Conservation (phyloP, 2,113 vertebrate genomes). For the Mungos mungo region DNA sequence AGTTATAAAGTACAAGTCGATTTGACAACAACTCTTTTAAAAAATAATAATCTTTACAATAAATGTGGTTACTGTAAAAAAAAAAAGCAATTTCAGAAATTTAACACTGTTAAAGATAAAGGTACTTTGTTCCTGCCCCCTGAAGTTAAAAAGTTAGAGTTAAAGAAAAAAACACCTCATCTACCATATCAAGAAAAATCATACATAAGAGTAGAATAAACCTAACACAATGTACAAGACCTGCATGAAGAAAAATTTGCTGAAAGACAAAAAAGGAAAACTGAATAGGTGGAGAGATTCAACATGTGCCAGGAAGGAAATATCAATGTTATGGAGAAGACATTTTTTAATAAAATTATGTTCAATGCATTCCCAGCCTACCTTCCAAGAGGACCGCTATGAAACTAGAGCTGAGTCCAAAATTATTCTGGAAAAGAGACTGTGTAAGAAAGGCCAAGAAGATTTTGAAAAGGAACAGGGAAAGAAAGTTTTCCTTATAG, state of each 20-base stretch:
- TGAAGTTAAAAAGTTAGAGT: background rate
- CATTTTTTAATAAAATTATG: background rate
- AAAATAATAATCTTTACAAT: background rate
- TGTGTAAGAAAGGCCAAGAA: background rate
- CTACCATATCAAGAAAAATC: background rate
- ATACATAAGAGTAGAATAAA: background rate
- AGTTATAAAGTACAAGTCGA: background rate
- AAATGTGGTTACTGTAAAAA: background rate
- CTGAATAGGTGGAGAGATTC: background rate
- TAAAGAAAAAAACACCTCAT: background rate
- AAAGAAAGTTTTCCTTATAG: background rate
- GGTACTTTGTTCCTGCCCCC: background rate
- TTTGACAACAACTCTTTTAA: background rate
- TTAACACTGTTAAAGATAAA: background rate
- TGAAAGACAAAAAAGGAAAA: background rate
- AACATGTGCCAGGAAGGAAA: background rate
- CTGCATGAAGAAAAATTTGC: background rate
- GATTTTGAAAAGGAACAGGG: background rate
- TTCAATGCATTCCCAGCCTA: background rate
- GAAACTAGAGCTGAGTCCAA: background rate
- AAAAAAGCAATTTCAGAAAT: background rate
- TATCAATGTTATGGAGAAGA: background rate
- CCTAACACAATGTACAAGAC: background rate
- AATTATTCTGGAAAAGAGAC: background rate
- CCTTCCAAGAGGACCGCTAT: accelerated